phyloP scores from a whole-genome alignment of 1,140 invertebrate genomes.

The Drosophila willistoni region DNA sequence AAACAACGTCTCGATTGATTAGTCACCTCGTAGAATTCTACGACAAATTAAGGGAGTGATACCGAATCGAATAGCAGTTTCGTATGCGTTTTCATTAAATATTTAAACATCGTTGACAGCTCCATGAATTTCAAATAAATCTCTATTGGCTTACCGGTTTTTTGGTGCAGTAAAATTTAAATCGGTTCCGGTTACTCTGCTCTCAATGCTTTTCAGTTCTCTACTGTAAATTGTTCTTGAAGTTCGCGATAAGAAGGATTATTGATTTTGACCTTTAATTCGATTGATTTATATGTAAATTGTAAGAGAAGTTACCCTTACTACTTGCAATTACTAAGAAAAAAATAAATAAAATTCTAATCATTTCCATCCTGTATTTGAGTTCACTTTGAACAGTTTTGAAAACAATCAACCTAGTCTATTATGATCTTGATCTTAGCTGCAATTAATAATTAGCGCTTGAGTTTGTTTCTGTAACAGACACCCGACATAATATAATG shows the following conservation, averaged over 20 bases:
- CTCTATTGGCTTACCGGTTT: background rate
- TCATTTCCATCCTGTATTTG: background rate
- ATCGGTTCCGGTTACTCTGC: background rate
- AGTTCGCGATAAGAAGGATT: background rate
- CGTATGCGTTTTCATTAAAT: background rate
- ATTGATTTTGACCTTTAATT: background rate
- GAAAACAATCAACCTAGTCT: slow-evolving; percentile 52
- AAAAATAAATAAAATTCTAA: background rate
- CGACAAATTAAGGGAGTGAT: too few relatives aligned
- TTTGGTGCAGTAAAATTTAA: background rate
- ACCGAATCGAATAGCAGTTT: background rate
- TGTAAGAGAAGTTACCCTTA: too few relatives aligned
- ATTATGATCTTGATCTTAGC: slow-evolving; percentile 26
- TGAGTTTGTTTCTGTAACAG: slow-evolving; percentile 49
- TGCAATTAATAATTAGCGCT: slow-evolving; percentile 64
- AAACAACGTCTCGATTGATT: background rate
- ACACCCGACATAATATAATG: slow-evolving; percentile 18
- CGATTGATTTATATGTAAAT: too few relatives aligned
- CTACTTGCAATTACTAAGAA: too few relatives aligned
- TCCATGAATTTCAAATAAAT: background rate
- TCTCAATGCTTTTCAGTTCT: background rate
- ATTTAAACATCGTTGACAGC: background rate
- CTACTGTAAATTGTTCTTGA: background rate
- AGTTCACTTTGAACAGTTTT: slow-evolving; percentile 27
- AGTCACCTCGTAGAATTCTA: too few relatives aligned